Percentiles rank a stretch among this genome's conserved stretches.
Evolutionary conservation across 2,797 vertebrate genomes (phyloP).

Genomic region (Molossus molossus): DNA sequence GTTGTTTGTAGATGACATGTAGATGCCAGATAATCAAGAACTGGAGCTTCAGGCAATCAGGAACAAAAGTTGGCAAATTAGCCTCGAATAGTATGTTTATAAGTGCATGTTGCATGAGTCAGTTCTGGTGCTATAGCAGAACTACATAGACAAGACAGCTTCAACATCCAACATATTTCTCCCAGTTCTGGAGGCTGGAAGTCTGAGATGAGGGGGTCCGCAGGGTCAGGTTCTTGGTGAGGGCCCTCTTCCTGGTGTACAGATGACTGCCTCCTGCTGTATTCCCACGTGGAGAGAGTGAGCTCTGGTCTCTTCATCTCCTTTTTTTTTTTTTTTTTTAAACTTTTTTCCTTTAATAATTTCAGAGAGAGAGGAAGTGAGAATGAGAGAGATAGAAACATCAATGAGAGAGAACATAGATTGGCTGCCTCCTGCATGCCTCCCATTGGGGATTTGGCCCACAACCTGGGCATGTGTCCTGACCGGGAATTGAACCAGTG

Average conservation of each 20-base stretch:
- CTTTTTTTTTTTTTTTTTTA: not conserved
- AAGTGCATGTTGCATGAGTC: not conserved
- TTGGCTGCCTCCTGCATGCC: too few relatives aligned
- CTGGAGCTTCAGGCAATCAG: not conserved
- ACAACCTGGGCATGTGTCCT: too few relatives aligned
- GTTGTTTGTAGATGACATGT: not conserved
- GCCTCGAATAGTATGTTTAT: not conserved
- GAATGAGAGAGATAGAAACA: too few relatives aligned
- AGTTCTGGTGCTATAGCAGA: not conserved
- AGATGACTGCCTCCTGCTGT: rapidly evolving
- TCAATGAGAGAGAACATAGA: too few relatives aligned
- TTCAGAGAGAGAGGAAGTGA: too few relatives aligned
- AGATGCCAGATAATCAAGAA: not conserved
- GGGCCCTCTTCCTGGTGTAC: not conserved
- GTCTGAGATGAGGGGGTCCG: not conserved
- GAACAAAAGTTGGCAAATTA: not conserved
- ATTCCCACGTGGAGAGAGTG: not conserved
- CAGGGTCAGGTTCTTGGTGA: not conserved
- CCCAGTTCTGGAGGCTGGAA: not conserved
- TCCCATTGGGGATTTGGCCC: too few relatives aligned
- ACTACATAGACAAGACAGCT: not conserved
- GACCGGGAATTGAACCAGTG: too few relatives aligned
- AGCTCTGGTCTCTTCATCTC: not conserved
- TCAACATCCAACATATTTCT: not conserved
- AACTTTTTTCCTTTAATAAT: too few relatives aligned